Evolutionary conservation across 2,888 invertebrate genomes (phyloP), one percentile per base, ranked within the genome.

Genomic region (Drosophila robusta): DNA sequence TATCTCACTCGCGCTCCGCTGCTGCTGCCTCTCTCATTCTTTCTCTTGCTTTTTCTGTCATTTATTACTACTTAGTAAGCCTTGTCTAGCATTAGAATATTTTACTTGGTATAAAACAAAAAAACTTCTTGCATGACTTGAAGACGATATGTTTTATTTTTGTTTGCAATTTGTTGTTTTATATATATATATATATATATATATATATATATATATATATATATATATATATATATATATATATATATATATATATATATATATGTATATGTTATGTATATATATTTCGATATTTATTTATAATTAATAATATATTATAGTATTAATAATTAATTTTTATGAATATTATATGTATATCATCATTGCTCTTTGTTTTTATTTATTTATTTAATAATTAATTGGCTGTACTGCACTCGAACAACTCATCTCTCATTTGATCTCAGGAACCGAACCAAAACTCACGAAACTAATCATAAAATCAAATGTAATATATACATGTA

Each of bases 101-200:
- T 75, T 73, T 70, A 67, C 67, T 83, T 85, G 66, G 78, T 82
- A 83, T 85, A 82, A 80, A 81, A 69, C 64, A 78, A 78, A 61
- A 75, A 68, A 74, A 63, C 45, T 74, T 66, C 70, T 86, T 70
- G 84, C 84, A 84, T 84, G 87, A 87, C 82, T 80, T 82, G 82
- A 85, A 85, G 84, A 87, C 87, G 83, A 84, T 84, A 84, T 84
- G 87, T 85, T 85, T 84, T 74, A 65, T 74, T 84, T 70, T 78
- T 81, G 60, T 67, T 80, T 81, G 66, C 62, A 63, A 55, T 61
- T 61, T 49, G 34, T 34, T 54, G 38, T 55, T 57, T 12, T 42
- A 26, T 41, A 26, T 51, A 22, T 70, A 50, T 64, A 50, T 36
- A 34, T 52, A 2, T 39, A 8, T 18, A 9, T 29, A 29, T 29